These are phyloP conservation scores for Lutraria lutraria DNA, from an alignment of 2,888 invertebrate genomes.

Conservation along the genomic window DNA sequence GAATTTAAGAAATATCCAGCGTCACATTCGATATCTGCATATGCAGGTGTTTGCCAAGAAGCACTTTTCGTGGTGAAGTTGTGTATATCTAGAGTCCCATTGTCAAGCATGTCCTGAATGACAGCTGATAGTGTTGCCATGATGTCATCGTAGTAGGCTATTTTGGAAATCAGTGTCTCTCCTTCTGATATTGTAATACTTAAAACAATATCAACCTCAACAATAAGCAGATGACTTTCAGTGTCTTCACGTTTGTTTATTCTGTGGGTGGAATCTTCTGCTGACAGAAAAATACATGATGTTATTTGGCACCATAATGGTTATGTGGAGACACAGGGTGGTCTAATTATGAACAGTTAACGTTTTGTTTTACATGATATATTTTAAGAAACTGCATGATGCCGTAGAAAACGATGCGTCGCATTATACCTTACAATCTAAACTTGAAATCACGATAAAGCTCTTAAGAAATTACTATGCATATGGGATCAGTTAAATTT, in stretches of 20 bases:
- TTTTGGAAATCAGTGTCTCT: not conserved
- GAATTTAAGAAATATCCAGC: conserved; percentile 35
- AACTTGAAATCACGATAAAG: too few species aligned
- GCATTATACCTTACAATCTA: too few species aligned
- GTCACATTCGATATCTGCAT: conserved; percentile 43
- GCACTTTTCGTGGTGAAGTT: conserved; percentile 16
- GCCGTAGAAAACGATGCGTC: too few species aligned
- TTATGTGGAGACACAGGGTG: not conserved
- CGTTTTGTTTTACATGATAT: too few species aligned
- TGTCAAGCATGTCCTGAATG: conserved; percentile 32
- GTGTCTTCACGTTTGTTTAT: conserved; percentile 1
- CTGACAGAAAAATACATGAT: not conserved
- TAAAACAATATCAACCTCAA: conserved; percentile 17
- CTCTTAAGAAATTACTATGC: too few species aligned
- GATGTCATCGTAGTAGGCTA: not conserved
- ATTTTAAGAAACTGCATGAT: too few species aligned
- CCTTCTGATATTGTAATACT: not conserved
- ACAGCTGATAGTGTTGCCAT: not conserved
- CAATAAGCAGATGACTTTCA: not conserved
- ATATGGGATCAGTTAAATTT: too few species aligned
- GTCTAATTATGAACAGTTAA: not conserved
- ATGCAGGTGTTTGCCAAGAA: conserved; percentile 19
- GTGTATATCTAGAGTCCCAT: conserved; percentile 41
- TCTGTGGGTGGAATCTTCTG: not conserved
- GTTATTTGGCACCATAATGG: not conserved